phyloP scores from a whole-genome alignment of 2,888 invertebrate genomes.

The Hypomecis atomaria region DNA sequence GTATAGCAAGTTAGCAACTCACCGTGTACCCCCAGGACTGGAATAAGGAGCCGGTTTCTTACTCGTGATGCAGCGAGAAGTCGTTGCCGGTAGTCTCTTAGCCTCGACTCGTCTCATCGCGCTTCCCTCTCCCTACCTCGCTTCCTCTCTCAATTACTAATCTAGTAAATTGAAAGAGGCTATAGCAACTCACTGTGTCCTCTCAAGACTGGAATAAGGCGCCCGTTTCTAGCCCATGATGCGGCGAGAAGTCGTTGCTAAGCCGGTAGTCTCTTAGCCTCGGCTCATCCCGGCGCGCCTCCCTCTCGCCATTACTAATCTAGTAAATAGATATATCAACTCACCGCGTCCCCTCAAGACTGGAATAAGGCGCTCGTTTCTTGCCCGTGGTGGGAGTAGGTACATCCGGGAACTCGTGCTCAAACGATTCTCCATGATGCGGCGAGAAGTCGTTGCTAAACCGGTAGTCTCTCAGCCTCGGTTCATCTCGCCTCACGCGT shows the following conservation, averaged over 20 bases:
- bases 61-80: no score
- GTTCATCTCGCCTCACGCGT: slow-evolving; percentile 56
- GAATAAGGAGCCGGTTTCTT: no score
- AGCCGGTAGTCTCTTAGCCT: no score
- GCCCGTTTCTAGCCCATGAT: background rate
- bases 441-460: slow-evolving; percentile 87
- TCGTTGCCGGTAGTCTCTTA: no score
- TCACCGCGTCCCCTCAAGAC: slow-evolving; percentile 73
- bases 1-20: no score
- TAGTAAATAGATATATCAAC: background rate
- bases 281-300: background rate
- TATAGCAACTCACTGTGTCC: background rate
- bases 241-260: slow-evolving; percentile 8
- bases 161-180: no score
- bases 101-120: no score
- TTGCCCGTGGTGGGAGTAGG: slow-evolving; percentile 60
- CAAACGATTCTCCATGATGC: slow-evolving; percentile 84
- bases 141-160: no score
- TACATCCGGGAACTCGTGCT: slow-evolving; percentile 84
- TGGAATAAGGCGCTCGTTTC: slow-evolving; percentile 71
- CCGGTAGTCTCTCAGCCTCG: slow-evolving; percentile 65
- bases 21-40: no score
- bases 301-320: background rate
- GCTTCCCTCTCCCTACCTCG: no score
- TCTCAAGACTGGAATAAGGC: background rate